phyloP scores from a whole-genome alignment of 92 coral and sea anemone genomes.

The Epizoanthus stellaris region DNA sequence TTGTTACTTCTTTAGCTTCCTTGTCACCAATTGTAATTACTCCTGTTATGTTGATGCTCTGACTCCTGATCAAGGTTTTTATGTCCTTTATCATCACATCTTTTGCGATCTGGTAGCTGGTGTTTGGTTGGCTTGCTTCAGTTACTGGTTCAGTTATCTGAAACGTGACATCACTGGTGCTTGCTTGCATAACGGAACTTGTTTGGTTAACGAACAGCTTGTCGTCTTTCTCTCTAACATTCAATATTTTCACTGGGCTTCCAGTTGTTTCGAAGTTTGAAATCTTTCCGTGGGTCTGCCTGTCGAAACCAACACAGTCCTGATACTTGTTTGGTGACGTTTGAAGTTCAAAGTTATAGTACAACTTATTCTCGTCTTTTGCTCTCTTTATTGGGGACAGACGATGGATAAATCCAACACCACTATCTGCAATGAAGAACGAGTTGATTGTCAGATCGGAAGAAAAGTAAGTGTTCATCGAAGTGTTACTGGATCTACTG shows the following conservation, averaged over 20 bases:
- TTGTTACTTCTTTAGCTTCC: constrained; percentile 32
- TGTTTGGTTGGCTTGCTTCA: not conserved
- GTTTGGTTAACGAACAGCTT: constrained; percentile 9
- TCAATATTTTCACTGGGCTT: constrained; percentile 37
- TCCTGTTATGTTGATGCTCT: constrained; percentile 25
- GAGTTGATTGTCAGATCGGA: not conserved
- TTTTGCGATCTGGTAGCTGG: constrained; percentile 10
- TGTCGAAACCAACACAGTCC: constrained; percentile 26
- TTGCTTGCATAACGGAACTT: constrained; percentile 18
- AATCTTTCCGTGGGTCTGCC: constrained; percentile 19
- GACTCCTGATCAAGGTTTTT: constrained; percentile 4
- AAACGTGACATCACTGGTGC: constrained; percentile 9
- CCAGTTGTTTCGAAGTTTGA: constrained; percentile 28
- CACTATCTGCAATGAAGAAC: constrained; percentile 27
- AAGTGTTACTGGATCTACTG: not conserved
- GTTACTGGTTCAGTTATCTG: constrained; percentile 22
- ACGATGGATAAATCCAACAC: constrained; percentile 29
- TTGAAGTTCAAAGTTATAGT: constrained; percentile 40
- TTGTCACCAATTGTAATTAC: constrained; percentile 30
- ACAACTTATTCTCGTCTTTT: constrained; percentile 20
- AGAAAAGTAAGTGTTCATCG: not conserved
- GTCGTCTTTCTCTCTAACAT: constrained; percentile 14
- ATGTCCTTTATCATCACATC: constrained; percentile 32
- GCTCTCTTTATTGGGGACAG: constrained; percentile 37
- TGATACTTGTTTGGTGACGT: constrained; percentile 5